Conservation (phyloP, 2,888 invertebrate genomes). For the Aromia moschata region DNA sequence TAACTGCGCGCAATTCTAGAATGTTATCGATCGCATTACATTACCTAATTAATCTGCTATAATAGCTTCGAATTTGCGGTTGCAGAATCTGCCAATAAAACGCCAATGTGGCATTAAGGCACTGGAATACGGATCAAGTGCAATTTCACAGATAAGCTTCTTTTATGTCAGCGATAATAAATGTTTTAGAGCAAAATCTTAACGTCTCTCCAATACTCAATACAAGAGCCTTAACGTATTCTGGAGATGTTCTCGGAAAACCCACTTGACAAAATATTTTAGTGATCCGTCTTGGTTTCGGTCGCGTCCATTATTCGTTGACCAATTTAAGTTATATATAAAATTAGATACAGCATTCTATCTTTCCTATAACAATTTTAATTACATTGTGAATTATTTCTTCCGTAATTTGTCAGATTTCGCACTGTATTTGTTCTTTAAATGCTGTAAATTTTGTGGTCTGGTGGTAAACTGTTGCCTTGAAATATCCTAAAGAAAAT, state of each 20-base stretch:
- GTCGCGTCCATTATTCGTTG: background rate
- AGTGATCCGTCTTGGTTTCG: background rate
- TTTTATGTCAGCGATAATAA: conserved; percentile 23
- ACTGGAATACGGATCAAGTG: conserved; percentile 17
- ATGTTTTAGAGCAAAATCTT: conserved; percentile 17
- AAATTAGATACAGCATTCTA: too few relatives aligned
- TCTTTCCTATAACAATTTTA: too few relatives aligned
- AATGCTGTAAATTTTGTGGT: too few relatives aligned
- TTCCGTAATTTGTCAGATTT: too few relatives aligned
- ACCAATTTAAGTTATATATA: too few relatives aligned
- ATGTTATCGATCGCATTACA: background rate
- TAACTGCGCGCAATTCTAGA: too few relatives aligned
- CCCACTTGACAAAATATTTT: conserved; percentile 14
- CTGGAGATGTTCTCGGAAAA: conserved; percentile 13
- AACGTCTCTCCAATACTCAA: conserved; percentile 13
- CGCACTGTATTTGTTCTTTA: too few relatives aligned
- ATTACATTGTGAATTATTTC: too few relatives aligned
- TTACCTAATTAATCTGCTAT: background rate
- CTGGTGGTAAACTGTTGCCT: too few relatives aligned
- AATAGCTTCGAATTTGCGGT: background rate
- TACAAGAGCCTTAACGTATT: conserved; percentile 17
- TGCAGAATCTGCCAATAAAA: conserved; percentile 1
- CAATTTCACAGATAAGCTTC: conserved; percentile 25
- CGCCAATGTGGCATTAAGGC: background rate
- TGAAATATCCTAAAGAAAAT: too few relatives aligned